Evolutionary conservation across 2,888 invertebrate genomes (phyloP), one percentile per base, ranked within the genome.

Genomic region (Carcina quercana): DNA sequence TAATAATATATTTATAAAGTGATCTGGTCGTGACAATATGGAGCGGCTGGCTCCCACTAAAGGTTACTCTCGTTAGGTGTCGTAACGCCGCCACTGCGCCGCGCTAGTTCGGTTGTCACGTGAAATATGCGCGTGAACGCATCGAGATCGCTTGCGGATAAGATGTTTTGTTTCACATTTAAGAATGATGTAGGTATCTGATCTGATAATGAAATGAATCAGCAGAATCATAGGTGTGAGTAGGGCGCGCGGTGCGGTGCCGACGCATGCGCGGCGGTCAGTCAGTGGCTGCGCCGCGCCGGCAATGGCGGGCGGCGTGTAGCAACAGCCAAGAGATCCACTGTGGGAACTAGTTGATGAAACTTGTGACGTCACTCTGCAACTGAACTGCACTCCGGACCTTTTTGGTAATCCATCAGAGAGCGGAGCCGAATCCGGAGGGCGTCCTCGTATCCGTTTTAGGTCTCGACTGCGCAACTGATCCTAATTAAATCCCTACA

Each of bases 401-500:
- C 69, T 69, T 72, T 70, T 70, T 66, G 69, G 70, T 66, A 70
- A 66, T 68, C 52, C 61, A 64, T 61, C 69, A 71, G 75, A 70
- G 75, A 78, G 64, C 70, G 78, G 76, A 62, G 71, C 54, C 50
- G 54, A 52, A 55, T 57, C 64, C 59, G 69, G 62, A 68, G 61
- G 74, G 64, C 75, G 80, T 79, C 82, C 80, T 80, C 82, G 80
- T 80, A 75, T 78, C 79, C 76, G 74, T 78, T 82, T 53, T 75
- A 78, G 79, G 75, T 62, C 60, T 65, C 64, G 62, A 63, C 63
- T 74, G 73, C 78, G 82, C 79, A 79, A 80, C 66, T 75, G 76
- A 75, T 82, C 80, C 82, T 82, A 82, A 83, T 83, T 82, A 82
- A 82, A 79, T 78, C 82, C 80, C 79, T 80, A 78, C 74, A 65